A percentile compares a stretch with the other conserved stretches of the same genome.
These are phyloP conservation scores for Nemurella pictetii DNA, from an alignment of 2,888 invertebrate species.

Conservation along the genomic window DNA sequence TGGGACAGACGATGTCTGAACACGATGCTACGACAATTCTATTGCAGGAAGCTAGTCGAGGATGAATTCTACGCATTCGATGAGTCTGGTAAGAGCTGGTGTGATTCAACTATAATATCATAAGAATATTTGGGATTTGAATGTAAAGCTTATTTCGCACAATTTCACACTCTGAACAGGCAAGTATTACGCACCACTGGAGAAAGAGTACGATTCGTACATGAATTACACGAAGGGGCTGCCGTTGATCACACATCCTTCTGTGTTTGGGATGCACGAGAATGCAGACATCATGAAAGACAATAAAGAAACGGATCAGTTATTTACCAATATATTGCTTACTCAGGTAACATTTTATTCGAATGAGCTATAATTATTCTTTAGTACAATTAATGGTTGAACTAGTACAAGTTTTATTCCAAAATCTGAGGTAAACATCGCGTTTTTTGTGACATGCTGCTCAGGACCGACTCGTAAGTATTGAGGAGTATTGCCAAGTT, in stretches of 20 bases:
- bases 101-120: background rate
- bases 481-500: background rate
- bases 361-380: background rate
- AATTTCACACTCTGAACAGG: slow-evolving; percentile 52
- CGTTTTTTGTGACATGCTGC: slow-evolving; percentile 41
- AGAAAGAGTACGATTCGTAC: slow-evolving; percentile 72
- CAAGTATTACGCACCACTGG: slow-evolving; percentile 71
- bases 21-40: slow-evolving; percentile 81
- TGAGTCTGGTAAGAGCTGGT: slow-evolving; percentile 56
- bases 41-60: slow-evolving; percentile 68
- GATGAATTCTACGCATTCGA: slow-evolving; percentile 69
- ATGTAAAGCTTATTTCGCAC: background rate
- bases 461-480: slow-evolving; percentile 55
- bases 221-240: slow-evolving; percentile 67
- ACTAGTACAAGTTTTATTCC: background rate
- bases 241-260: slow-evolving; percentile 77
- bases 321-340: slow-evolving; percentile 72
- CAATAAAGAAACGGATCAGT: slow-evolving; percentile 78
- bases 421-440: background rate
- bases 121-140: slow-evolving; percentile 26
- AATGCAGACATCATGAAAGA: slow-evolving; percentile 94
- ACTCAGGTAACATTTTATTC: slow-evolving; percentile 73
- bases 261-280: slow-evolving; percentile 89
- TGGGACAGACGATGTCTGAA: slow-evolving; percentile 88
- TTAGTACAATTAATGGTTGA: background rate